Percentiles rank a stretch among this genome's conserved stretches.
Evolutionary conservation across 2,113 vertebrate genomes (phyloP).

Genomic region (Labeo catla): DNA sequence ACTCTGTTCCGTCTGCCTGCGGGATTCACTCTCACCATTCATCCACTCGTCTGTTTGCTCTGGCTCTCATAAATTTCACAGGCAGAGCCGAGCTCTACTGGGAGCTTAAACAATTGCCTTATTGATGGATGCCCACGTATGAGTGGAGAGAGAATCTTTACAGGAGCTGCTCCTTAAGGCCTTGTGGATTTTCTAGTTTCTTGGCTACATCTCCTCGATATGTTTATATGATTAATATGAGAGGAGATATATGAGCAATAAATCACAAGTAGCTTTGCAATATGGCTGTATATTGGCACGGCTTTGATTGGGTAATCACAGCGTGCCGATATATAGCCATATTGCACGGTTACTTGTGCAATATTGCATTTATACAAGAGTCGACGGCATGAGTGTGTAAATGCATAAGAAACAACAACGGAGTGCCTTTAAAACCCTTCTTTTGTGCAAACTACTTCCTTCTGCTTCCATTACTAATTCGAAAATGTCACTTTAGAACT

Average conservation of each 20-base stretch:
- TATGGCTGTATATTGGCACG: too few species aligned
- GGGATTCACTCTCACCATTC: conserved; percentile 75
- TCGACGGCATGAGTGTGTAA: too few species aligned
- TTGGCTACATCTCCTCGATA: not conserved
- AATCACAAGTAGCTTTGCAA: too few species aligned
- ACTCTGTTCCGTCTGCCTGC: conserved; percentile 78
- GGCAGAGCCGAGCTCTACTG: conserved; percentile 67
- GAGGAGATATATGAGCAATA: not conserved
- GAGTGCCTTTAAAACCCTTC: too few species aligned
- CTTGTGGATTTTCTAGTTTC: not conserved
- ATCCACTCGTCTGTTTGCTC: conserved; percentile 79
- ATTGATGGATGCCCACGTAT: conserved; percentile 76
- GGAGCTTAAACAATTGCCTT: conserved; percentile 80
- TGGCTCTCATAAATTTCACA: conserved; percentile 79
- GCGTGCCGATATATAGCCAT: too few species aligned
- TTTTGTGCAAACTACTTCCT: too few species aligned
- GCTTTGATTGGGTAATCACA: too few species aligned
- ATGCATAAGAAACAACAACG: too few species aligned
- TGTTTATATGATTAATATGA: not conserved
- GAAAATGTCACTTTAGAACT: too few species aligned
- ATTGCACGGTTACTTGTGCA: too few species aligned
- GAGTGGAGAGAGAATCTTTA: conserved; percentile 55
- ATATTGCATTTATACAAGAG: too few species aligned
- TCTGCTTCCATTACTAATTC: too few species aligned
- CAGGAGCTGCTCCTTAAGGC: conserved; percentile 22